phyloP scores from a whole-genome alignment of 2,888 invertebrate species.

The Antitype chi region DNA sequence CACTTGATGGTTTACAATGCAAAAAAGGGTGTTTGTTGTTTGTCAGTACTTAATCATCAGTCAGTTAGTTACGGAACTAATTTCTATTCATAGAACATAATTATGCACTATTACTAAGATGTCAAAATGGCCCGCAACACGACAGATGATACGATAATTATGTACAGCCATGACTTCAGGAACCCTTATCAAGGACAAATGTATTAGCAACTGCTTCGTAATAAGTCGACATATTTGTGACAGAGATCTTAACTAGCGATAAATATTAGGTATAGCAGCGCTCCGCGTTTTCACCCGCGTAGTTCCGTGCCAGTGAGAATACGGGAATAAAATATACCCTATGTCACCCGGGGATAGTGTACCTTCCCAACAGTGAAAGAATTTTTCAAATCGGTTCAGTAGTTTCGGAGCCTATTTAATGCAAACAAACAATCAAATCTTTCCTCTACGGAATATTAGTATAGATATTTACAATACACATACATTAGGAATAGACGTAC shows the following conservation, averaged over 20 bases:
- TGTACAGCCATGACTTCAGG: constrained; percentile 11
- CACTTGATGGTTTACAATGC: no score
- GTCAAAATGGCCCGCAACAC: constrained; percentile 5
- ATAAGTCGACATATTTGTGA: constrained; percentile 19
- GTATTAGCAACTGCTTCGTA: constrained; percentile 32
- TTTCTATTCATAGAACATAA: neutral
- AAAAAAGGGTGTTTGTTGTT: neutral
- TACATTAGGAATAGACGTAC: neutral
- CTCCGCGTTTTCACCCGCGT: no score
- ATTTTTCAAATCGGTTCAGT: no score
- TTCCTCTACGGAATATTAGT: no score
- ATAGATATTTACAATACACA: neutral
- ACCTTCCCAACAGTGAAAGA: no score
- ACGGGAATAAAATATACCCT: no score
- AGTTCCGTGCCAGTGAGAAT: no score
- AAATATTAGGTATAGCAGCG: neutral
- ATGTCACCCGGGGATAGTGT: no score
- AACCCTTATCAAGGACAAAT: constrained; percentile 42
- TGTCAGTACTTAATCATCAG: neutral
- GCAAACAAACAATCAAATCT: no score
- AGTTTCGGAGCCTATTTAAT: no score
- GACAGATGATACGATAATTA: constrained; percentile 29
- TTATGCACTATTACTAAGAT: constrained; percentile 11
- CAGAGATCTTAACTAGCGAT: constrained; percentile 3
- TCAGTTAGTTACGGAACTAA: neutral